Percentiles rank a stretch among this genome's conserved stretches.
phyloP scores from a whole-genome alignment of 2,797 vertebrate genomes.

The Periparus ater region DNA sequence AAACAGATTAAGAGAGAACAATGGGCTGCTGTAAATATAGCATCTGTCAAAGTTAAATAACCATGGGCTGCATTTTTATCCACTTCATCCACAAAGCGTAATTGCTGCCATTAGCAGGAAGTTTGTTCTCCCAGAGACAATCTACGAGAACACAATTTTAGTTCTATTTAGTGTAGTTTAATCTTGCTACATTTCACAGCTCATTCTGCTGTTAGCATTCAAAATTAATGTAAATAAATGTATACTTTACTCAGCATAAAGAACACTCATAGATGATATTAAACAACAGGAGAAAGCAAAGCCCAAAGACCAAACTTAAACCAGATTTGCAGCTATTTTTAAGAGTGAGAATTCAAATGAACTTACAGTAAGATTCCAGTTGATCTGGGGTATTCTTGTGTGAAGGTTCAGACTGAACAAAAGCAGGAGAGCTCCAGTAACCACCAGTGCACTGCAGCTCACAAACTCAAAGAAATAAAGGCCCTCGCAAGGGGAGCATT shows the following conservation, averaged over 20 bases:
- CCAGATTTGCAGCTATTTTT: constrained; percentile 4
- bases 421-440: constrained; percentile 91
- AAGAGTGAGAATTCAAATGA: background rate
- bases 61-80: constrained; percentile 7
- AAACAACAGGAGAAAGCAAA: background rate
- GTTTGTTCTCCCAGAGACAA: background rate
- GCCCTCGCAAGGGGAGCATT: constrained; percentile 92
- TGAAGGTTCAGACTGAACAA: constrained; percentile 93
- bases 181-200: background rate
- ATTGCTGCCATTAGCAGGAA: background rate
- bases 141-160: background rate
- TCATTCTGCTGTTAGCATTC: background rate
- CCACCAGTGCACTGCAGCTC: constrained; percentile 94
- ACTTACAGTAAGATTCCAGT: constrained; percentile 96
- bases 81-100: background rate
- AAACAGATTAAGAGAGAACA: background rate
- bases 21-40: background rate
- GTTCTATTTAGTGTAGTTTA: background rate
- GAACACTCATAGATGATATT: background rate
- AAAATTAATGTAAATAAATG: background rate
- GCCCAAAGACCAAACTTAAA: background rate
- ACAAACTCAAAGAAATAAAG: constrained; percentile 99
- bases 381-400: constrained; percentile 91
- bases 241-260: background rate
- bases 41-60: constrained; percentile 20